Evolutionary conservation across 2,113 vertebrate genomes (phyloP).

Genomic region (Tetrao urogallus): DNA sequence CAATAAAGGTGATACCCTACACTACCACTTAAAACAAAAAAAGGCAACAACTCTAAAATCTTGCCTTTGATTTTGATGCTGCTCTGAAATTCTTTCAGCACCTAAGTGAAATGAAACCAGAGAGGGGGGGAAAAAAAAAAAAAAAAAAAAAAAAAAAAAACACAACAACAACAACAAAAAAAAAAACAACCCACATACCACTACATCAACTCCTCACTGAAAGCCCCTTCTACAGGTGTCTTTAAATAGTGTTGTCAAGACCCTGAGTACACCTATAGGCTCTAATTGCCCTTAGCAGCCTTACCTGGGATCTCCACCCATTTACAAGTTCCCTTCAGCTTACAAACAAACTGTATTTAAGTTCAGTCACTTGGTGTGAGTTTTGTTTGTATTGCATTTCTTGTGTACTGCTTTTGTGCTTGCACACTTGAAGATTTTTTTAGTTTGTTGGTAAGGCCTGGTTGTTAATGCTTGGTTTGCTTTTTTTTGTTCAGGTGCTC

Average conservation of each 20-base stretch:
- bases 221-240: neutral
- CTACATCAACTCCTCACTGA: neutral
- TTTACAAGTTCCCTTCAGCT: neutral
- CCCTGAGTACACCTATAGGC: neutral
- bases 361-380: neutral
- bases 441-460: neutral
- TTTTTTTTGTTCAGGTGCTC: neutral
- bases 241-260: neutral
- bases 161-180: no score
- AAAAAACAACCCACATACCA: no score
- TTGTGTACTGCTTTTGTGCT: no score
- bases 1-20: neutral
- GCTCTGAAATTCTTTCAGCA: neutral
- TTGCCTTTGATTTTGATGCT: neutral
- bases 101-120: neutral
- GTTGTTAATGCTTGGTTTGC: neutral
- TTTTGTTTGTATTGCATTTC: fast-evolving
- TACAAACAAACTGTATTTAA: neutral
- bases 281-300: neutral
- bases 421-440: neutral
- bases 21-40: neutral
- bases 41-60: neutral
- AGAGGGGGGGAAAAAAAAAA: no score
- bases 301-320: neutral
- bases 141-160: no score